Base-by-base conservation (phyloP, 2,888 invertebrate species). In the Platerodrilus igneus region DNA sequence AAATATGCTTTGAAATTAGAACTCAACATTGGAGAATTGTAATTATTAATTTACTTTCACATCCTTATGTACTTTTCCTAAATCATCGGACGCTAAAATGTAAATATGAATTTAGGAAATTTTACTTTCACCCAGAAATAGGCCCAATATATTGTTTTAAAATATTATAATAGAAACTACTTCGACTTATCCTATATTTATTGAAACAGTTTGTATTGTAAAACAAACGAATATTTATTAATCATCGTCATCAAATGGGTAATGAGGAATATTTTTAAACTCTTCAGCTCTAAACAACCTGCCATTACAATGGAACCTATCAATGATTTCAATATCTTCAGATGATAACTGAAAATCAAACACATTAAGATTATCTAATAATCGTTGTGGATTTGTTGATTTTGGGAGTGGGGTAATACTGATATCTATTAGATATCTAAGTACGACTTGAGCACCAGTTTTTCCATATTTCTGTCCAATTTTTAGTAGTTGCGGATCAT, bases 391-490 rank as follows among this genome's bases (percentile, higher is more conserved):
- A 38, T 74, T 77, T 0, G 70, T 67, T 0, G 77, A 75, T 57
- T 77, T 77, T 1, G 78, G 78, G 19, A 77, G 74, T 0, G 77
- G 75, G 11, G 74, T 62, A 1, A 70, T 56, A 2, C 71, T 73
- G 38, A 73, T 63, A 23, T 77, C 73, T 10, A 78, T 56, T 29
- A 59, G 52, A 44, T 63, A 80, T 64, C 81, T 75, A 22, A 87
- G 70, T 13, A 86, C 71, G 2, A 88, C 74, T 64, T 88, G 87
- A 0, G 83, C 78, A 0, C 77, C 57, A 2, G 74, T 74, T 66
- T 86, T 87, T 1, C 70, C 71, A 56, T 84, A 76, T 53, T 79
- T 82, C 1, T 74, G 70, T 0, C 79, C 85, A 31, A 89, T 72
- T 11, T 64, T 63, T 45, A 75, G 68, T 2, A 89, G 68, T 48